Base-by-base conservation (phyloP, 92 coral and sea anemone species). In the Galaxea fascicularis region DNA sequence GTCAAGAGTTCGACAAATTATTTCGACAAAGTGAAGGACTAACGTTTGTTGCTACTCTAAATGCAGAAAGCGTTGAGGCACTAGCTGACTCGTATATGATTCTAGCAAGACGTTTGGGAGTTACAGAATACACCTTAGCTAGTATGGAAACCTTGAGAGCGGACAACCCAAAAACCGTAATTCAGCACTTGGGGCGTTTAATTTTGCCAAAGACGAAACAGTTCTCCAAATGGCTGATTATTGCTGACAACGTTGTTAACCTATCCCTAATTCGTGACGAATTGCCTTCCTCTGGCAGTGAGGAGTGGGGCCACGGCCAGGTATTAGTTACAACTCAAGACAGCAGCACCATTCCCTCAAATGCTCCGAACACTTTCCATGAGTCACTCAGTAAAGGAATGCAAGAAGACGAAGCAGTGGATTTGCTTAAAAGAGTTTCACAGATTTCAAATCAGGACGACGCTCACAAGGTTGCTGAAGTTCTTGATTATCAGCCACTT, bases 281-380 rank as follows among this genome's bases (percentile, higher is more conserved):
- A 27, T 46, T 77, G 12, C 89, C 72, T 13, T 35, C 41, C 3
- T 2, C 41, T 6, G 64, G 77, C 57, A 65, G 80, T 28, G 59
- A 63, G 64, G 78, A 71, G 25, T 39, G 22, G 46, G 79, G 89
- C 8, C 79, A 46, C 1, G 89, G 89, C 24, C 89, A 78, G 47
- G 35, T 86, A 18, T 25, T 86, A 24, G 26, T 86, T 27, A 77
- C 85, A 26, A 86, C 85, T 77, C 89, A 86, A 67, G 89, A 86
- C 13, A 56, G 59, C 31, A 45, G 41, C 13, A 44, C 89, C 11
- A 78, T 78, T 35, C 58, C 78, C 1, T 16, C 22, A 22, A 44
- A 78, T 41, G 65, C 78, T 24, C 13, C 71, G 0, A 28, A 54
- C 39, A 53, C 78, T 27, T 52, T 26, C n/a, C 77, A 66, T 65